Percentiles rank a stretch among this genome's conserved stretches.
Evolutionary conservation across 2,797 vertebrate species (phyloP).

Genomic region (Acanthiza pusilla): DNA sequence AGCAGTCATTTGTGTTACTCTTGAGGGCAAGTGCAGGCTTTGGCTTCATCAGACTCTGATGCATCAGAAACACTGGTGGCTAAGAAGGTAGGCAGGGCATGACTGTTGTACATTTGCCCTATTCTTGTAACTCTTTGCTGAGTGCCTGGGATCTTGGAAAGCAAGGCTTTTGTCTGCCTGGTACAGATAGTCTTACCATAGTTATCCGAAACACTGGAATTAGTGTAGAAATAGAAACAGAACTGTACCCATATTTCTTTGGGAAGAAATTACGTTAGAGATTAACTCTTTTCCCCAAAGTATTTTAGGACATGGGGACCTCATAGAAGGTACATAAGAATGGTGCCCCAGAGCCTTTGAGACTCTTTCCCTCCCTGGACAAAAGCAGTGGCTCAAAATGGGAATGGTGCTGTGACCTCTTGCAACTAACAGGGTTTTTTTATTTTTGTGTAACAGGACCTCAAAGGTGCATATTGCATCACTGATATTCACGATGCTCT

Average conservation of each 20-base stretch:
- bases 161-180: not conserved
- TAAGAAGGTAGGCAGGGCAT: not conserved
- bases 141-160: not conserved
- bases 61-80: not conserved
- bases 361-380: not conserved
- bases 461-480: slow-evolving; percentile 82
- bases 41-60: not conserved
- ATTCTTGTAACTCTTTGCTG: not conserved
- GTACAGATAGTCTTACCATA: not conserved
- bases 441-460: slow-evolving; percentile 76
- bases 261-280: not conserved
- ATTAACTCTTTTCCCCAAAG: not conserved
- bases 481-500: slow-evolving; percentile 88
- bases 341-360: not conserved
- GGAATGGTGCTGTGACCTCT: not conserved
- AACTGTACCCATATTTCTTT: not conserved
- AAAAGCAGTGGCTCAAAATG: not conserved
- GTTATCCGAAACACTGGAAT: not conserved
- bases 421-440: not conserved
- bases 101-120: not conserved
- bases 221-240: not conserved
- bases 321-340: not conserved
- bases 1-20: not conserved
- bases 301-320: not conserved
- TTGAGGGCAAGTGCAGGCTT: not conserved